Evolutionary conservation across 1,140 invertebrate genomes (phyloP).

Genomic region (Anadara kagoshimensis): DNA sequence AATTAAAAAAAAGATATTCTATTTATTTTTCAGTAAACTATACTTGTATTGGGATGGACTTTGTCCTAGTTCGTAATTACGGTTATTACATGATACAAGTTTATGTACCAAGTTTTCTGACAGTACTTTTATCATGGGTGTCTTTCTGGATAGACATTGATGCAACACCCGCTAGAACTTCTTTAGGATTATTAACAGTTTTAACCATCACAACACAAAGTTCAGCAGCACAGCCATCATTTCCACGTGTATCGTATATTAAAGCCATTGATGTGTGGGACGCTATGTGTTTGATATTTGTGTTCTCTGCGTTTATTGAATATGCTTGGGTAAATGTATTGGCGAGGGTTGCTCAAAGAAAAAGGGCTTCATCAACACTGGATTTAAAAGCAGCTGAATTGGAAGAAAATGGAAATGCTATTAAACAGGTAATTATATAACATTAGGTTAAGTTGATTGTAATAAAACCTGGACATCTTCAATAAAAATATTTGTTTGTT

Average conservation of each 20-base stretch:
- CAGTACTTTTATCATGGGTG: slow-evolving; percentile 93
- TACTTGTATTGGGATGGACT: slow-evolving; percentile 50
- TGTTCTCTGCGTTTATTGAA: slow-evolving; percentile 69
- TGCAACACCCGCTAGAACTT: slow-evolving; percentile 78
- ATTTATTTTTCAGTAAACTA: slow-evolving; percentile 56
- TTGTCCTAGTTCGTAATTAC: slow-evolving; percentile 49
- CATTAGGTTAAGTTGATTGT: too few species aligned
- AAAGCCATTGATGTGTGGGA: slow-evolving; percentile 72
- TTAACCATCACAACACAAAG: slow-evolving; percentile 72
- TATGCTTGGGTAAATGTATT: slow-evolving; percentile 69
- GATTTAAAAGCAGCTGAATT: too few species aligned
- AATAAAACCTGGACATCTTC: too few species aligned
- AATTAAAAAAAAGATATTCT: too few species aligned
- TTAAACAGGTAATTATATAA: too few species aligned
- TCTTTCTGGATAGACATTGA: slow-evolving; percentile 89
- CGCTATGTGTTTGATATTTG: slow-evolving; percentile 55
- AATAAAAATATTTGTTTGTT: too few species aligned
- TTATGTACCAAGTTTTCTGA: slow-evolving; percentile 60
- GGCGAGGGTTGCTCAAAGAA: slow-evolving; percentile 24
- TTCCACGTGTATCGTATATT: slow-evolving; percentile 75
- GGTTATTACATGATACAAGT: slow-evolving; percentile 62
- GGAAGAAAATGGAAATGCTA: too few species aligned
- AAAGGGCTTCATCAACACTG: too few species aligned
- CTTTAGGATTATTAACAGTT: slow-evolving; percentile 70
- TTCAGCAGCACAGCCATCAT: slow-evolving; percentile 52